Evolutionary conservation across 1,140 invertebrate genomes (phyloP), one percentile per base, ranked within the genome.

Genomic region (Hycleus phaleratus): DNA sequence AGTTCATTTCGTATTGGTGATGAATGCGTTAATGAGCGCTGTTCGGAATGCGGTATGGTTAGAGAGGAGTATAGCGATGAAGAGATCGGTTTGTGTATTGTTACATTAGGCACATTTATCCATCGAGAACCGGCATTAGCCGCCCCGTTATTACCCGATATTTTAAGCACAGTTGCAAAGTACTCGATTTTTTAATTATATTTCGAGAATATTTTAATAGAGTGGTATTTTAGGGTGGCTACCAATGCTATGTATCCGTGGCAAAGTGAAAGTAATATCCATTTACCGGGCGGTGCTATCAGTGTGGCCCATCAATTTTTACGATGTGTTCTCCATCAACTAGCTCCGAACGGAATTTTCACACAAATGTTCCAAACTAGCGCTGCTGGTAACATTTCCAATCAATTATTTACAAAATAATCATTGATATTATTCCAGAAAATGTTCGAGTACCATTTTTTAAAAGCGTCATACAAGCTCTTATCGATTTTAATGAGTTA

Each of bases 291-390:
- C 58, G 88, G 90, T 58, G 88, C 90, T 3, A 84, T 90, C 48
- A 96, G 93, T 73, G 93, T 97, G 42, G 95, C 95, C 1, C 87
- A 95, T 74, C 97, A 99, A 75, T 97, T 99, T 76, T 78, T 99
- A 43, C 83, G 97, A 63, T 98, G 96, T 73, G 88, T 95, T 51
- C 79, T 99, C 38, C 95, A 99, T 75, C 95, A 98, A 75, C 75
- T 99, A 26, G 91, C 93, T 8, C 93, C 93, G 0, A 95, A 97
- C 76, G 94, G 94, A 56, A 88, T 99, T 50, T 98, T 98, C 73
- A 79, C 93, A 51, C 95, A 98, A 79, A 86, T 99, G 64, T 98
- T 98, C 74, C 86, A 95, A 76, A 91, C 91, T 11, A 84, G 90
- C 70, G 84, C 90, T 60, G 85, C 86, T 64, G 88, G 89, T 91